Evolutionary conservation across 2,113 vertebrate species (phyloP).

Genomic region (Morone saxatilis): DNA sequence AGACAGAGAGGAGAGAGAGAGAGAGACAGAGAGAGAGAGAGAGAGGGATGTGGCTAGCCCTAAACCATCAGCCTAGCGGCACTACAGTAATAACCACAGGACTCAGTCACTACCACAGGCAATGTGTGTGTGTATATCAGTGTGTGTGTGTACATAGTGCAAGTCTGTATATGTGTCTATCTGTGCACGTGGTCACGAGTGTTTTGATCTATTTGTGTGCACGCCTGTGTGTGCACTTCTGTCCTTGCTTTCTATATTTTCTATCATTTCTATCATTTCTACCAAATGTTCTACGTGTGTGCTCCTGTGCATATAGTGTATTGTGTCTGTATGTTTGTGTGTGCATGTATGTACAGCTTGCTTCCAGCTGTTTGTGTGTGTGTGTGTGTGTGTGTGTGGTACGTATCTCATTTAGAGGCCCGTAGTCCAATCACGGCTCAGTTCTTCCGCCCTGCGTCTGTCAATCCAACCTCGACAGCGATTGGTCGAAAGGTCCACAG

Average conservation of each 20-base stretch:
- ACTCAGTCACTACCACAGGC: slow-evolving; percentile 76
- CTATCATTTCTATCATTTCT: slow-evolving; percentile 23
- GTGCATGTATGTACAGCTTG: neutral
- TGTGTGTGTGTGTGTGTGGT: slow-evolving; percentile 4
- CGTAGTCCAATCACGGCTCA: slow-evolving; percentile 62
- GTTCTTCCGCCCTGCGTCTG: slow-evolving; percentile 36
- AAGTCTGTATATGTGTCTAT: neutral
- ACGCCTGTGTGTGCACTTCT: neutral
- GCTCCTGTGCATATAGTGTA: no score
- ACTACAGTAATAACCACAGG: slow-evolving; percentile 81
- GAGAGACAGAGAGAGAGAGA: slow-evolving; percentile 11
- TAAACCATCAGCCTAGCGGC: slow-evolving; percentile 81
- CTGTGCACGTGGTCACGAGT: slow-evolving; percentile 26
- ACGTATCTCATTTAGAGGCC: slow-evolving; percentile 33
- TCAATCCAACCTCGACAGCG: slow-evolving; percentile 49
- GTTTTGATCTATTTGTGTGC: slow-evolving; percentile 33
- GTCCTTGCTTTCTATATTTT: slow-evolving; percentile 15
- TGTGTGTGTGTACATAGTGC: slow-evolving; percentile 19
- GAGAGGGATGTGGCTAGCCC: slow-evolving; percentile 68
- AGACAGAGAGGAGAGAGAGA: slow-evolving; percentile 27
- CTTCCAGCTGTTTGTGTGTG: neutral
- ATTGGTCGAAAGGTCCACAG: slow-evolving; percentile 55
- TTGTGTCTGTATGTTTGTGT: neutral
- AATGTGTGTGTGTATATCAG: slow-evolving; percentile 41
- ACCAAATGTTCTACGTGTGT: neutral